Percentiles rank a stretch among this genome's conserved stretches.
These are phyloP conservation scores for Gobius niger DNA, from an alignment of 2,113 vertebrate species.

Conservation along the genomic window DNA sequence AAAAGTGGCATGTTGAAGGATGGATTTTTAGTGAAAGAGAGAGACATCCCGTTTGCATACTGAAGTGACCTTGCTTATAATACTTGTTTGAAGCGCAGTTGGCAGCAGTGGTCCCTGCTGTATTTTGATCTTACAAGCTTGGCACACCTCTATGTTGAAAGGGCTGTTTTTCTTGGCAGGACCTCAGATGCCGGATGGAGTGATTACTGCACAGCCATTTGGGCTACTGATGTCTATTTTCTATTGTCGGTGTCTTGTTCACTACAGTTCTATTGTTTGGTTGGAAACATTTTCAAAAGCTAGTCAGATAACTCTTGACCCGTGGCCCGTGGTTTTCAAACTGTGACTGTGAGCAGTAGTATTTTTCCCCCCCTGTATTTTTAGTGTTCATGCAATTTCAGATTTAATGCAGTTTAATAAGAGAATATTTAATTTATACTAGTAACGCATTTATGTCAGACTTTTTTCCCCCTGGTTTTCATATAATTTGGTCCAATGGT, in stretches of 20 bases:
- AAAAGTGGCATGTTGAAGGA: not conserved
- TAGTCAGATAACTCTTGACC: too few species aligned
- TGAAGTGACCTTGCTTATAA: not conserved
- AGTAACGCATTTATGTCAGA: too few species aligned
- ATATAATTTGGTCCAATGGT: too few species aligned
- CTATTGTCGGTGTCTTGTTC: not conserved
- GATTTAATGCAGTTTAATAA: too few species aligned
- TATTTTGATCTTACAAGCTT: slow-evolving; percentile 2
- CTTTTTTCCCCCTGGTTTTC: too few species aligned
- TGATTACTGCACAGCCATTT: not conserved
- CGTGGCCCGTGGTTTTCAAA: too few species aligned
- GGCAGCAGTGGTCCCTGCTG: not conserved
- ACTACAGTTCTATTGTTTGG: not conserved
- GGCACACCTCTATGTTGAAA: not conserved
- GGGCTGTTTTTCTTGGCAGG: not conserved
- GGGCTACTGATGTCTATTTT: not conserved
- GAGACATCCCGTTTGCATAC: not conserved
- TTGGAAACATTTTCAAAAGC: not conserved
- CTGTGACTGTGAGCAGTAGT: too few species aligned
- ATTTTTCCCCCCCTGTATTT: too few species aligned
- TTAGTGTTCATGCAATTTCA: too few species aligned
- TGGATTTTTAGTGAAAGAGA: not conserved
- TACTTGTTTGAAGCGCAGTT: not conserved
- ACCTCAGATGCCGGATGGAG: not conserved
- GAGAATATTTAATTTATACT: too few species aligned